Evolutionary conservation across 37 sponge, comb jelly and placozoan species (phyloP), one percentile per base, ranked within the genome.

Genomic region (Axinella damicornis): DNA sequence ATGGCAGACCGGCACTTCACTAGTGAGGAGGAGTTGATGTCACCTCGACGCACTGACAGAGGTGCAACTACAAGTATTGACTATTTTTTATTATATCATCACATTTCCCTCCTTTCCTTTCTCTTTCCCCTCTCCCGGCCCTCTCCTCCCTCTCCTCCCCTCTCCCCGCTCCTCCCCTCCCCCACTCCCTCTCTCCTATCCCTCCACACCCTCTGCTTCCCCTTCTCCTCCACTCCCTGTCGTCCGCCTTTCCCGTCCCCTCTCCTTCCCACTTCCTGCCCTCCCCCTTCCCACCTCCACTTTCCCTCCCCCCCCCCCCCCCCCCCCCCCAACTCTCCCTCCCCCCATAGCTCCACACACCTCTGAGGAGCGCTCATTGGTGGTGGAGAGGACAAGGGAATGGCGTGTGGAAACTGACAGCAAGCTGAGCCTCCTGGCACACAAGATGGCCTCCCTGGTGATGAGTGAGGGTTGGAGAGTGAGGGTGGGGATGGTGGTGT

Each of bases 391-490:
- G 35, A 60, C 78, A 4, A 21, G 17, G 34, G 46, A 41, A 12
- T 92, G 93, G 93, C 19, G 20, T 71, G 17, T 22, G 24, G 81
- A 80, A 13, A 87, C 93, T 53, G 75, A 41, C 32, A 17, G 16
- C 28, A 79, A 80, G 40, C 59, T 92, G 31, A 27, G 61, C 18
- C 19, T 83, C 20, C 57, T 92, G 32, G 73, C 83, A 38, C 60
- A 57, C 24, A 73, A 61, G 24, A 53, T 90, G 69, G 32, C 33
- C 22, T 60, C 52, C 2, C 69, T 86, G 53, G 84, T 83, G 30
- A 58, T 76, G 13, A 63, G 83, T 53, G 84, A 74, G 13, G 68
- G 74, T 22, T 92, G 92, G 92, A 78, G 78, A 36, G 74, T 74
- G 21, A 83, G 88, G n/a, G 61, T 79, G 74, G 74, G 53, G 25